Conservation (phyloP, 2,888 invertebrate species). For the Apamea sordens region DNA sequence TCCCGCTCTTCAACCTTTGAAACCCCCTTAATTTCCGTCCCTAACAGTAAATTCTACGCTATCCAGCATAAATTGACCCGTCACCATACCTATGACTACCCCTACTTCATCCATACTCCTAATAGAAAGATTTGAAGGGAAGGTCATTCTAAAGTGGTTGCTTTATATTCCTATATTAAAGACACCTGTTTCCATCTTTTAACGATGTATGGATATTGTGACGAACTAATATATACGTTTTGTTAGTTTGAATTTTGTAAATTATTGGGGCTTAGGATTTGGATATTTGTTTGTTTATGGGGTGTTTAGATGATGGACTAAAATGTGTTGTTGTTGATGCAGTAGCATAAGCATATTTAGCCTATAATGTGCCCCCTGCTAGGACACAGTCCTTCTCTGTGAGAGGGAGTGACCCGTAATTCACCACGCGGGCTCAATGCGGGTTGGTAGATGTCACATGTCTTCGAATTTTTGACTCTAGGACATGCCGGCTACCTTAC, state of each 20-base stretch:
- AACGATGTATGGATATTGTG: slow-evolving; percentile 68
- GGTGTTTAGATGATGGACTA: neutral
- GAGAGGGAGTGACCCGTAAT: no score
- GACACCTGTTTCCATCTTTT: slow-evolving; percentile 75
- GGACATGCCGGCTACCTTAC: neutral
- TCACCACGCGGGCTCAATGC: neutral
- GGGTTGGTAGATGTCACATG: neutral
- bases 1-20: slow-evolving; percentile 73
- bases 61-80: slow-evolving; percentile 70
- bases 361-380: neutral
- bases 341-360: neutral
- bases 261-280: slow-evolving; percentile 21
- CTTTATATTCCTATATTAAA: slow-evolving; percentile 66
- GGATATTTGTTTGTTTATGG: slow-evolving; percentile 11
- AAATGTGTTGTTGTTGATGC: neutral
- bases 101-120: slow-evolving; percentile 8
- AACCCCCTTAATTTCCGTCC: slow-evolving; percentile 75
- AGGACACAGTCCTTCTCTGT: no score
- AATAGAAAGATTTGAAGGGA: slow-evolving; percentile 33
- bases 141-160: slow-evolving; percentile 69
- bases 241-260: slow-evolving; percentile 46
- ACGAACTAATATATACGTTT: slow-evolving; percentile 59
- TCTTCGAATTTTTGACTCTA: neutral
- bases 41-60: slow-evolving; percentile 72
- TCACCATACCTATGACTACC: slow-evolving; percentile 54